Conservation (phyloP, 2,113 vertebrate species). For the Hypocryptadius cinnamomeus region DNA sequence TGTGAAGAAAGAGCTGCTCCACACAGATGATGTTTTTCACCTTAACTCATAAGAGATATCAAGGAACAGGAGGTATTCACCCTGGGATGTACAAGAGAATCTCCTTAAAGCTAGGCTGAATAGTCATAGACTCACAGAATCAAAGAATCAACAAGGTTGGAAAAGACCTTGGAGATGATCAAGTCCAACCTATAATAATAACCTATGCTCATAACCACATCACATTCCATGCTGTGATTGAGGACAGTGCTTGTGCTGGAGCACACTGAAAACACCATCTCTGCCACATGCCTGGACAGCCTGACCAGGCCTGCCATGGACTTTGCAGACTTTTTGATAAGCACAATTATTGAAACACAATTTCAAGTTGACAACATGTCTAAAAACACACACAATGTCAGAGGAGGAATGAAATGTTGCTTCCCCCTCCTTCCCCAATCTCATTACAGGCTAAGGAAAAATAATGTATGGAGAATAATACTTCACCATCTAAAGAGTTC, state of each 20-base stretch:
- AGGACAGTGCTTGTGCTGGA: background rate
- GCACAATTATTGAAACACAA: background rate
- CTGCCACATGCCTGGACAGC: background rate
- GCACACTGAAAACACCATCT: background rate
- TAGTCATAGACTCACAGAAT: background rate
- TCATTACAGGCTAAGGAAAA: slow-evolving; percentile 49
- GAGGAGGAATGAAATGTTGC: slow-evolving; percentile 31
- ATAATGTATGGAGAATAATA: slow-evolving; percentile 50
- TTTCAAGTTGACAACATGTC: background rate
- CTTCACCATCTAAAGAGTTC: slow-evolving; percentile 51
- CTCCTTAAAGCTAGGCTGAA: background rate
- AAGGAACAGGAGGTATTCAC: background rate
- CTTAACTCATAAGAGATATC: background rate
- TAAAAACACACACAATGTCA: slow-evolving; percentile 22
- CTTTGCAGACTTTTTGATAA: background rate
- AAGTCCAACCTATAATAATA: background rate
- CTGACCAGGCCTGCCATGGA: background rate
- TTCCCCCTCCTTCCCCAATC: background rate
- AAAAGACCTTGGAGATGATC: background rate
- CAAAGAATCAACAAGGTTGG: background rate
- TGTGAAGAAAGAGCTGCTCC: background rate
- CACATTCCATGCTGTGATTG: background rate
- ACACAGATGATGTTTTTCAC: background rate
- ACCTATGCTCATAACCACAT: background rate
- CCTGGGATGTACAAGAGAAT: background rate